A percentile compares a stretch with the other conserved stretches of the same genome.
phyloP scores from a whole-genome alignment of 2,113 vertebrate genomes.

The Urocolius indicus region DNA sequence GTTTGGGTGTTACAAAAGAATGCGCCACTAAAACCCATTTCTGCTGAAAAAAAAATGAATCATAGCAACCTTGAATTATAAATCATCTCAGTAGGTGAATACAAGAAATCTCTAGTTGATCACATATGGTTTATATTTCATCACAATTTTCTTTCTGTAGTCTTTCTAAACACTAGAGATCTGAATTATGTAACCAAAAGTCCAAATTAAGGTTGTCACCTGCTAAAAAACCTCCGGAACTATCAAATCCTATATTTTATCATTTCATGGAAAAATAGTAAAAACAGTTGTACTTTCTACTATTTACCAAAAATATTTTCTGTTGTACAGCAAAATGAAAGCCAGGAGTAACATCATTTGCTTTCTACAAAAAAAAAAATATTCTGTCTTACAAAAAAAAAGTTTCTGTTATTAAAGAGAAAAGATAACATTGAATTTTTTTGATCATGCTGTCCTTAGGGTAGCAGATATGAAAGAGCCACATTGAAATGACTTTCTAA shows the following conservation, averaged over 20 bases:
- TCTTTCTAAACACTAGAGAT: not conserved
- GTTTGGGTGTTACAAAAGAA: not conserved
- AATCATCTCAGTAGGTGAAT: not conserved
- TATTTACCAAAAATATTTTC: not conserved
- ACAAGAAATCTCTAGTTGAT: not conserved
- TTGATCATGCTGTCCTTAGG: not conserved
- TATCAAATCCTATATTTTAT: not conserved
- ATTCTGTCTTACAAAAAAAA: not conserved
- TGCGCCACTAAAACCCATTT: not conserved
- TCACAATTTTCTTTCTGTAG: not conserved
- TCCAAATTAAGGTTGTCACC: not conserved
- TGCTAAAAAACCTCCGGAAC: not conserved
- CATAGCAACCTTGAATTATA: not conserved
- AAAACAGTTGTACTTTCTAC: not conserved
- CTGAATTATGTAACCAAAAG: not conserved
- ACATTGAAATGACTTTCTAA: not conserved
- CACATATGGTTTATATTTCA: not conserved
- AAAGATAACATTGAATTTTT: not conserved
- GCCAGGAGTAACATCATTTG: not conserved
- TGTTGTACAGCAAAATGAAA: not conserved
- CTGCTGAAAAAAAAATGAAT: not conserved
- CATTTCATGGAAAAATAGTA: not conserved
- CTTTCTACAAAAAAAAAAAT: not conserved
- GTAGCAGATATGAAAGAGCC: not conserved
- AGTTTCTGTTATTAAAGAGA: not conserved